phyloP scores from a whole-genome alignment of 1,140 invertebrate species.

The Trichoplusia ni region DNA sequence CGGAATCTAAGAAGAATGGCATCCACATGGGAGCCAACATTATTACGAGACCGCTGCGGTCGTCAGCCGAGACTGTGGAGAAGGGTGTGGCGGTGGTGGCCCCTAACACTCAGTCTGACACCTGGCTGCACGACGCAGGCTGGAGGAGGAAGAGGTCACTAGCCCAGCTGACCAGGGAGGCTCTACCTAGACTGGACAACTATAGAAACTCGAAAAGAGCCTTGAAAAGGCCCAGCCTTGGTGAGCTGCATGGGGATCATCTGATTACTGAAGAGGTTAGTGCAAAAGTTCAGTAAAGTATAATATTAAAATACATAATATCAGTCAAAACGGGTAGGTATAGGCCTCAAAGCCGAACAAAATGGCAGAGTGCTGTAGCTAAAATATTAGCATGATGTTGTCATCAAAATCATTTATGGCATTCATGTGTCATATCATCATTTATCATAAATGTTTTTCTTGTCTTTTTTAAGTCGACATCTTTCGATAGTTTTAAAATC shows the following conservation, averaged over 20 bases:
- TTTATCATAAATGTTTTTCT: too few species aligned
- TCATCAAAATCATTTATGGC: too few species aligned
- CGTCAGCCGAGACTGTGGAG: constrained; percentile 59
- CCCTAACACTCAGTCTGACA: constrained; percentile 51
- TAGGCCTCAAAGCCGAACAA: too few species aligned
- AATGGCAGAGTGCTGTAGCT: too few species aligned
- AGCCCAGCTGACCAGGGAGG: constrained; percentile 86
- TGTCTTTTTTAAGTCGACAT: too few species aligned
- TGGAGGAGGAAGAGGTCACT: constrained; percentile 80
- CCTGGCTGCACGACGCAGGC: constrained; percentile 70
- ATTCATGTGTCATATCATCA: background rate
- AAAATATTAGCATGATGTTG: too few species aligned
- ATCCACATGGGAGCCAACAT: constrained; percentile 74
- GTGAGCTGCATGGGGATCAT: constrained; percentile 86
- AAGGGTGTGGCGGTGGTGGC: constrained; percentile 41
- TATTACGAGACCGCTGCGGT: constrained; percentile 63
- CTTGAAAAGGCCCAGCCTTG: constrained; percentile 87
- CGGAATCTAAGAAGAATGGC: constrained; percentile 71
- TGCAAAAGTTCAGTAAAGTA: too few species aligned
- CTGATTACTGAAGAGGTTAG: constrained; percentile 71
- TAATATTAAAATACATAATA: too few species aligned
- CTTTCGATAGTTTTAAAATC: too few species aligned
- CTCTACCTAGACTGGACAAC: constrained; percentile 93
- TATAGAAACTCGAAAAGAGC: constrained; percentile 91
- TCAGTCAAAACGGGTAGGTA: too few species aligned